A percentile compares a stretch with the other conserved stretches of the same genome.
phyloP scores from a whole-genome alignment of 2,888 invertebrate genomes.

The Melangyna quadrimaculata region DNA sequence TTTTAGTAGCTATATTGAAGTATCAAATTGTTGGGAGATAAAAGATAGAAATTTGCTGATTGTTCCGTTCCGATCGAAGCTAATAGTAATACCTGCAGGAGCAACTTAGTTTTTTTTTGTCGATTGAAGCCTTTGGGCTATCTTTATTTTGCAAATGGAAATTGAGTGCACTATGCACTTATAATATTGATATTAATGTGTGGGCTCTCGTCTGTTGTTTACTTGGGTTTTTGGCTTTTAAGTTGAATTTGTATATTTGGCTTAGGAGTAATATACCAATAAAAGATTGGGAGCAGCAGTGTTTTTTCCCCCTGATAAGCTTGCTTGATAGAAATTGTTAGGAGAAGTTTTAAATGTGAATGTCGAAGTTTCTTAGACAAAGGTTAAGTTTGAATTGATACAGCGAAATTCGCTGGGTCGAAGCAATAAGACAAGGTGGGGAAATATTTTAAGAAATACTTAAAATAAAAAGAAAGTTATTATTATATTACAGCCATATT shows the following conservation, averaged over 20 bases:
- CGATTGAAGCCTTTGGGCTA: neutral
- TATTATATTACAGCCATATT: too few relatives aligned
- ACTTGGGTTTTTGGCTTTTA: neutral
- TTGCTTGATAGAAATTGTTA: neutral
- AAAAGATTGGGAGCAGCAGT: neutral
- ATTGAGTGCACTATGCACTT: neutral
- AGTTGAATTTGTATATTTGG: neutral
- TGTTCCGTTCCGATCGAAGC: slow-evolving; percentile 11
- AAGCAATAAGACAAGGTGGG: too few relatives aligned
- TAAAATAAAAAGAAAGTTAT: too few relatives aligned
- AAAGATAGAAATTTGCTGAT: slow-evolving; percentile 17
- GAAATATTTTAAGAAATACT: too few relatives aligned
- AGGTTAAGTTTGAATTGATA: too few relatives aligned
- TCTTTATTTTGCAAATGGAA: neutral
- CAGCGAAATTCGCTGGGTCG: too few relatives aligned
- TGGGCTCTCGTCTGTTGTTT: neutral
- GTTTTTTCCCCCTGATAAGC: neutral
- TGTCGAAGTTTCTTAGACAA: too few relatives aligned
- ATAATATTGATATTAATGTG: neutral
- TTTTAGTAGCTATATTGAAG: slow-evolving; percentile 5
- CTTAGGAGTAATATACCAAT: neutral
- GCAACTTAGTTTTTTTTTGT: slow-evolving; percentile 22
- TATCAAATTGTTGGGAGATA: slow-evolving; percentile 18
- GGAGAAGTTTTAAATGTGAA: neutral
- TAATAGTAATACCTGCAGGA: slow-evolving; percentile 42